Percentiles rank a stretch among this genome's conserved stretches.
Evolutionary conservation across 1,140 invertebrate genomes (phyloP).

Genomic region (Drosophila bifasciata): DNA sequence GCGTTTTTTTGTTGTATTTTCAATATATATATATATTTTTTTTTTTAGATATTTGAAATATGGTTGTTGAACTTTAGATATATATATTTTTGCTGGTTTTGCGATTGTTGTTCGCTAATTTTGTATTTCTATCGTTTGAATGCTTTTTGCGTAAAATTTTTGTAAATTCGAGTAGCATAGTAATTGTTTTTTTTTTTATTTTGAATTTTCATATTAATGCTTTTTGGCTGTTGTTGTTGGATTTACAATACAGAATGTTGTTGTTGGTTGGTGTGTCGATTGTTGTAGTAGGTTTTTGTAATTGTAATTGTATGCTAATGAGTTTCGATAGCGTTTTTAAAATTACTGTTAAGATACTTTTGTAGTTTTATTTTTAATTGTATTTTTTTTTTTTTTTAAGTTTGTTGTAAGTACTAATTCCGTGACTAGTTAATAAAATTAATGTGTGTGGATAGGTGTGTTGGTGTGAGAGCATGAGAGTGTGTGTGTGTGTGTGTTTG

Average conservation of each 20-base stretch:
- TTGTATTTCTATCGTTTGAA: constrained; percentile 24
- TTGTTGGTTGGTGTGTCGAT: constrained; percentile 47
- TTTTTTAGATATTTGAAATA: constrained; percentile 33
- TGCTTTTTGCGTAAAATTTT: constrained; percentile 35
- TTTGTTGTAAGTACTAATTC: constrained; percentile 67
- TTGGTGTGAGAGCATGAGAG: constrained; percentile 7
- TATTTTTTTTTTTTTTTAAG: constrained; percentile 20
- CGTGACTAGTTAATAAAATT: constrained; percentile 68
- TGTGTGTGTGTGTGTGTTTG: constrained; percentile 36
- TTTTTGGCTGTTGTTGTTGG: constrained; percentile 56
- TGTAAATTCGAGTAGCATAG: constrained; percentile 37
- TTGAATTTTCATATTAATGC: constrained; percentile 51
- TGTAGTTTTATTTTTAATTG: constrained; percentile 31
- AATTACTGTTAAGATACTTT: constrained; percentile 47
- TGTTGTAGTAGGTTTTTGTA: constrained; percentile 4
- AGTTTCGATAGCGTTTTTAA: constrained; percentile 65
- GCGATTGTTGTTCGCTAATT: constrained; percentile 29
- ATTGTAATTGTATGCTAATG: constrained; percentile 54
- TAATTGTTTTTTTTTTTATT: constrained; percentile 34
- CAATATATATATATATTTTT: constrained; percentile 41
- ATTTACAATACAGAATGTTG: constrained; percentile 59
- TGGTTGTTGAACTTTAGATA: constrained; percentile 40
- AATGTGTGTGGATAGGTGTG: constrained; percentile 36
- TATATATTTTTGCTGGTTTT: constrained; percentile 41
- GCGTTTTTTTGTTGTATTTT: constrained; percentile 60